phyloP scores from a whole-genome alignment of 2,888 invertebrate genomes.

The Polyploca ridens region DNA sequence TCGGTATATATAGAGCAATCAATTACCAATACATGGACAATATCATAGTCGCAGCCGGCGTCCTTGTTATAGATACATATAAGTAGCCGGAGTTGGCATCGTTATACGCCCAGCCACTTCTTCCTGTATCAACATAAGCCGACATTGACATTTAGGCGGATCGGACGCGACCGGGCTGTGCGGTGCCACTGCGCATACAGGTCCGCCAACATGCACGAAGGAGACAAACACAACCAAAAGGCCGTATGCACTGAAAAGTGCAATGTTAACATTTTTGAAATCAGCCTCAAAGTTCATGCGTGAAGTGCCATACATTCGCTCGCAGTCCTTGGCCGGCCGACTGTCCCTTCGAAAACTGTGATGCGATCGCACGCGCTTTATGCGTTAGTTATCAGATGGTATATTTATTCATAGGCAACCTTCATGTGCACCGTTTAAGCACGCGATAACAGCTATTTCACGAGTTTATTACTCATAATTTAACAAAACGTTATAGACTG shows the following conservation, averaged over 20 bases:
- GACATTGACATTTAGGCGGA: slow-evolving; percentile 76
- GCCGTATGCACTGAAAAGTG: slow-evolving; percentile 50
- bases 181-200: slow-evolving; percentile 27
- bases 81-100: slow-evolving; percentile 43
- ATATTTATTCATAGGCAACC: neutral
- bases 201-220: slow-evolving; percentile 48
- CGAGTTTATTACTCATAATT: no score
- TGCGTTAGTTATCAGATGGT: slow-evolving; percentile 18
- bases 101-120: slow-evolving; percentile 57
- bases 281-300: slow-evolving; percentile 53
- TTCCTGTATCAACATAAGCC: slow-evolving; percentile 66
- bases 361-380: slow-evolving; percentile 43
- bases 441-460: no score
- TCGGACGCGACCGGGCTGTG: slow-evolving; percentile 34
- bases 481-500: neutral
- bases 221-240: slow-evolving; percentile 41
- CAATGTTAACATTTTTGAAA: slow-evolving; percentile 49
- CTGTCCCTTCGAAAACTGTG: slow-evolving; percentile 64
- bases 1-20: slow-evolving; percentile 23
- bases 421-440: neutral
- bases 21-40: slow-evolving; percentile 17
- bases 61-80: slow-evolving; percentile 63
- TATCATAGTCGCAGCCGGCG: slow-evolving; percentile 42
- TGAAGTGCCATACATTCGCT: slow-evolving; percentile 53
- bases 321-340: slow-evolving; percentile 64